phyloP scores from a whole-genome alignment of 2,113 vertebrate genomes.

The Pelusios castaneus region DNA sequence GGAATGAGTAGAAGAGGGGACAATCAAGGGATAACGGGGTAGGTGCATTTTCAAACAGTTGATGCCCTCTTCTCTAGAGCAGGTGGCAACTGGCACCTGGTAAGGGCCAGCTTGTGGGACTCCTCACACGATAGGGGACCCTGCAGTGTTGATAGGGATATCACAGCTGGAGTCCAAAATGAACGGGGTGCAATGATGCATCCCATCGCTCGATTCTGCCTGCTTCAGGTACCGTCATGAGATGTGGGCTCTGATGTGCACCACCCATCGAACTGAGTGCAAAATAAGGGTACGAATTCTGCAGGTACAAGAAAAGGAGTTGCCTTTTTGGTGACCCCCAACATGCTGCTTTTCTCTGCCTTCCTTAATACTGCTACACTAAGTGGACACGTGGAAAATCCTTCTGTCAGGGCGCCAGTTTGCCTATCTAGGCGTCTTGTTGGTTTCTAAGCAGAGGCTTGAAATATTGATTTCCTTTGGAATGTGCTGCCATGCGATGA shows the following conservation, averaged over 20 bases:
- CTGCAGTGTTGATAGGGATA: neutral
- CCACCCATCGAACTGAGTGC: neutral
- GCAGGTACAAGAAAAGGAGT: neutral
- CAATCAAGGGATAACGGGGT: too few relatives aligned
- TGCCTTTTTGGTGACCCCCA: accelerated
- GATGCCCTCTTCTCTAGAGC: neutral
- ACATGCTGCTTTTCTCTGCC: neutral
- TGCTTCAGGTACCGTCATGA: neutral
- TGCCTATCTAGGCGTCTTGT: neutral
- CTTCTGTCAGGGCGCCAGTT: neutral
- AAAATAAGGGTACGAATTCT: neutral
- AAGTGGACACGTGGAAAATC: neutral
- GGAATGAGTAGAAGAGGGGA: too few relatives aligned
- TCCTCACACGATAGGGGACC: neutral
- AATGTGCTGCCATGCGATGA: neutral
- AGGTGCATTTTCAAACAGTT: neutral
- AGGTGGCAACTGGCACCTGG: neutral
- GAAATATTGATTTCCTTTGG: neutral
- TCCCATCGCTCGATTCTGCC: neutral
- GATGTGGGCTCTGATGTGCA: too few relatives aligned
- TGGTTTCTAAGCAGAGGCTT: neutral
- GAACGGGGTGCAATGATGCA: neutral
- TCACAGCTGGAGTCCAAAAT: neutral
- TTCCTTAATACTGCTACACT: neutral
- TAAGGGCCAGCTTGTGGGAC: neutral